Evolutionary conservation across 1,140 invertebrate genomes (phyloP).

Genomic region (Drosophila mojavensis): DNA sequence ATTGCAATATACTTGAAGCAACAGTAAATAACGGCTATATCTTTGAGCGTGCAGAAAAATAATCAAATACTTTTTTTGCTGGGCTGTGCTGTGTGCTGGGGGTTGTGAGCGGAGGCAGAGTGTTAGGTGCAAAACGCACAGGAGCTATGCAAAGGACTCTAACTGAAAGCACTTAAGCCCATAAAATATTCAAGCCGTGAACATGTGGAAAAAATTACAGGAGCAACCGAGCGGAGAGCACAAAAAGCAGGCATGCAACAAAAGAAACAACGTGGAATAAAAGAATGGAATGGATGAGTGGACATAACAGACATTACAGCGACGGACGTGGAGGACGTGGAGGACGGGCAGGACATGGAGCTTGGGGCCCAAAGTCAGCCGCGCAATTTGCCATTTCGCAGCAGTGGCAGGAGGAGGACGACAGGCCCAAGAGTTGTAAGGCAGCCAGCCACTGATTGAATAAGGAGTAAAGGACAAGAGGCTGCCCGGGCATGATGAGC

Average conservation of each 20-base stretch:
- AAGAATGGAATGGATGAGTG: conserved; percentile 45
- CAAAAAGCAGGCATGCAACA: conserved; percentile 50
- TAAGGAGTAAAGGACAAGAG: conserved; percentile 77
- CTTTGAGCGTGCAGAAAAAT: conserved; percentile 34
- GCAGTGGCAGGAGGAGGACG: conserved; percentile 9
- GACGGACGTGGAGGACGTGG: not conserved
- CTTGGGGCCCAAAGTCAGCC: conserved; percentile 21
- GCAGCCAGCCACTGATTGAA: conserved; percentile 73
- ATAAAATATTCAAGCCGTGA: conserved; percentile 80
- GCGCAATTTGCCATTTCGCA: conserved; percentile 62
- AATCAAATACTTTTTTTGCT: conserved; percentile 73
- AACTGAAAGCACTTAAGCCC: conserved; percentile 80
- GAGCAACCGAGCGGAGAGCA: conserved; percentile 38
- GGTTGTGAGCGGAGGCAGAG: conserved; percentile 10
- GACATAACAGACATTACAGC: conserved; percentile 48
- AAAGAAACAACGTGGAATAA: conserved; percentile 24
- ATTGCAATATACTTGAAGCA: conserved; percentile 28
- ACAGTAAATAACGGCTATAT: conserved; percentile 42
- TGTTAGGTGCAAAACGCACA: conserved; percentile 67
- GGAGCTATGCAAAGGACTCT: conserved; percentile 58
- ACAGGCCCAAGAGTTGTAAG: conserved; percentile 40
- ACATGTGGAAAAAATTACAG: conserved; percentile 79
- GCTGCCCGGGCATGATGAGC: conserved; percentile 62
- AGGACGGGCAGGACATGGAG: conserved; percentile 4
- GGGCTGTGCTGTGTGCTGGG: conserved; percentile 27